Base-by-base conservation (phyloP, 1,140 invertebrate species). In the Neodiprion pinetum region DNA sequence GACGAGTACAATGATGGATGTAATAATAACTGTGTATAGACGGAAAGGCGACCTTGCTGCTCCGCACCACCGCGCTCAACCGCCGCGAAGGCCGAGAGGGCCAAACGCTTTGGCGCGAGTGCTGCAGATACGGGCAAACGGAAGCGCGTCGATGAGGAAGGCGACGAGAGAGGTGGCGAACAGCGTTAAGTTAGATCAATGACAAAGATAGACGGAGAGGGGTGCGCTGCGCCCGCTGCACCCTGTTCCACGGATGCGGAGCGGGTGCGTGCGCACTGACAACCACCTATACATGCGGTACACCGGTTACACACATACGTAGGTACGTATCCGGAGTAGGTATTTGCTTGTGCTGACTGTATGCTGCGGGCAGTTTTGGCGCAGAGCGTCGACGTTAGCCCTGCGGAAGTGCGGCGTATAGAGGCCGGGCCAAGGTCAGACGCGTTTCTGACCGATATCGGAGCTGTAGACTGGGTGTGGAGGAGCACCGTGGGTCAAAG, bases 401-500 rank as follows among this genome's bases (percentile, higher is more conserved):
- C 53, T 9, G 53, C 53, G 53, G 53, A 61, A 61, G 53, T 61
- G 53, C 53, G 53, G 53, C 53, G 53, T 14, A 21, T 21, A 61
- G 53, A 61, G 53, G 53, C 53, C 8, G 53, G 53, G 53, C 53
- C 53, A 61, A 61, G 53, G 53, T 61, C 53, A 61, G 53, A 17
- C 53, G 53, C 53, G 53, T 61, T 61, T 61, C 11, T 61, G n/a
- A 9, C 53, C 53, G 53, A 61, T 61, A 61, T 61, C 7, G 53
- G 5, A 9, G 53, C 53, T 61, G 53, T 4, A 8, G 53, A 61
- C 11, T 12, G 53, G 53, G 53, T 7, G 53, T 61, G 53, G 53
- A 61, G 53, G 53, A 61, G 53, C 53, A 61, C n/a, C 11, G 53
- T 9, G 53, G 7, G 53, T 61, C 53, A 61, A 17, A 61, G 53